phyloP scores from a whole-genome alignment of 53 echinoderm and acorn worm species.

The Luidia sarsii region DNA sequence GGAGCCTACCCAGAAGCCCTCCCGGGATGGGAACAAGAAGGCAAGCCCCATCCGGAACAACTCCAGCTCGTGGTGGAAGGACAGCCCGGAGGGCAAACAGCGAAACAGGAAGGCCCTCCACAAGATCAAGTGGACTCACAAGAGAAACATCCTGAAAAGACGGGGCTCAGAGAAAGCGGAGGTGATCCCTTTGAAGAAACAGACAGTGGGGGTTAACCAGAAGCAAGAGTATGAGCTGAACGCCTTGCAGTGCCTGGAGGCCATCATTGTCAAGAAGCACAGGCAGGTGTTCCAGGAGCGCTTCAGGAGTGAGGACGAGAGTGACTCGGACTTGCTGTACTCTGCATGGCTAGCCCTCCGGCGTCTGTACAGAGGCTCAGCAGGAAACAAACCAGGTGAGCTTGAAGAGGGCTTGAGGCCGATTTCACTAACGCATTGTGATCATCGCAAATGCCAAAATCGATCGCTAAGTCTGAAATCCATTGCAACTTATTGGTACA shows the following conservation, averaged over 20 bases:
- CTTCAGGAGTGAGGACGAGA: constrained; percentile 26
- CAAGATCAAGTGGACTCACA: no score
- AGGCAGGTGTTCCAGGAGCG: constrained; percentile 16
- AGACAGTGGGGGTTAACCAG: no score
- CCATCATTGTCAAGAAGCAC: constrained; percentile 28
- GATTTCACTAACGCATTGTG: no score
- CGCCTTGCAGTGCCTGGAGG: constrained; percentile 30
- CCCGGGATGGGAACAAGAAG: not conserved
- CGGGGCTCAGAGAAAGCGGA: no score
- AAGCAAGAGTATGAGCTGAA: not conserved
- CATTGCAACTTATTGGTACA: not conserved
- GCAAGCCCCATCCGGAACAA: not conserved
- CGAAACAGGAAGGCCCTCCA: no score
- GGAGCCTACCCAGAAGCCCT: not conserved
- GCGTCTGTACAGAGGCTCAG: not conserved
- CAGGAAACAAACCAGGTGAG: constrained; percentile 14
- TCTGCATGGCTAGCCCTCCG: constrained; percentile 36
- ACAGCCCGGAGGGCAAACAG: no score
- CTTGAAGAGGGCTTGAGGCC: no score
- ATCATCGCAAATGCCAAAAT: no score
- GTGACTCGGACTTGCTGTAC: constrained; percentile 20
- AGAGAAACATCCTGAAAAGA: no score
- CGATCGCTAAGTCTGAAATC: no score
- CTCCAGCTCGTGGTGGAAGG: not conserved
- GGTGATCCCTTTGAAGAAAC: not conserved